Base-by-base conservation (phyloP, 2,888 invertebrate species). In the Ectemnius lituratus region DNA sequence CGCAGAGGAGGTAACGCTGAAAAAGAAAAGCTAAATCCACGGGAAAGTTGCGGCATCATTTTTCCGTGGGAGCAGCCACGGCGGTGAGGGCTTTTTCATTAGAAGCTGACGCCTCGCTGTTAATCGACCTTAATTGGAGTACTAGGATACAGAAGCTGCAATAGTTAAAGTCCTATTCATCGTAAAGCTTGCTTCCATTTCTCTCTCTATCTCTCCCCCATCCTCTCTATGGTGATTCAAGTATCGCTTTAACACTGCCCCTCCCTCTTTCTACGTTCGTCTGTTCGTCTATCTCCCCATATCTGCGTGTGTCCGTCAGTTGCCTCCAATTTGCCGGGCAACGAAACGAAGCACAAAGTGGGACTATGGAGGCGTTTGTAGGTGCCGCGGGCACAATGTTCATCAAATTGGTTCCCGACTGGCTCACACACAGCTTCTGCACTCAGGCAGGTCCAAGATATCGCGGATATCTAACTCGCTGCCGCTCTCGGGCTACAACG, bases 51-150 rank as follows among this genome's bases (percentile, higher is more conserved):
- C 37, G 8, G 37, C 37, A 37, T 37, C 37, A 37, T 37, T 37
- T 37, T 37, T 37, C 37, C 37, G 11, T 8, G 37, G 37, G 4
- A 37, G 37, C 37, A 37, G 37, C 37, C 37, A 1, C 37, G 8
- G 37, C 37, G 37, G 8, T 2, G 8, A 11, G 37, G 11, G 37
- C 37, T 37, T 37, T 37, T 37, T 37, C 37, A 37, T 37, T 37
- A 37, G 37, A 37, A 37, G 37, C 37, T 37, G 37, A 62, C 70
- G 68, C 66, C 68, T 64, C 73, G 46, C 56, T 49, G 62, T 76
- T 82, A 82, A 82, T 80, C 82, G 76, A 58, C 71, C 74, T 72
- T 75, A 82, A 81, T 81, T 81, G 73, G 65, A 66, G 73, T 62
- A 70, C 67, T 74, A 73, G 70, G 52, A 37, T 23, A 62, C 58